Percentiles rank a stretch among this genome's conserved stretches.
phyloP scores from a whole-genome alignment of 2,888 invertebrate species.

The Eremobia ochroleuca region DNA sequence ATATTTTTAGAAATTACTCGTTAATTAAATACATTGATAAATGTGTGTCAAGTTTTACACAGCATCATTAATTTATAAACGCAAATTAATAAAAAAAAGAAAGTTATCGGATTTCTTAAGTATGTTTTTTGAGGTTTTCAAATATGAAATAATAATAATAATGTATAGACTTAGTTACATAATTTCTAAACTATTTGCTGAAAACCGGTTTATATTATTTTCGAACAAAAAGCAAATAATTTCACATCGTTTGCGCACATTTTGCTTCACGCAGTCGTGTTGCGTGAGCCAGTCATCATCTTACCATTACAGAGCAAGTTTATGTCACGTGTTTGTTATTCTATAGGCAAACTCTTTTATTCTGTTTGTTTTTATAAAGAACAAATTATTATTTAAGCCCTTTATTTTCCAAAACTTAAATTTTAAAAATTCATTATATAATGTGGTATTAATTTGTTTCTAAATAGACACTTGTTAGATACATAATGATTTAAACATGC shows the following conservation, averaged over 20 bases:
- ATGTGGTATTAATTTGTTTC: not conserved
- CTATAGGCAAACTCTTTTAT: conserved; percentile 29
- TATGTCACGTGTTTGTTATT: conserved; percentile 40
- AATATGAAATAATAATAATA: not conserved
- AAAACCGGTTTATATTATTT: not conserved
- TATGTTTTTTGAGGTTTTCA: not conserved
- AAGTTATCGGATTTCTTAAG: not conserved
- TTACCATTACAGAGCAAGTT: conserved; percentile 49
- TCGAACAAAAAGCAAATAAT: not conserved
- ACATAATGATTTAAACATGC: not conserved
- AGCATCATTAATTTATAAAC: not conserved
- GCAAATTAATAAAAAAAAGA: not conserved
- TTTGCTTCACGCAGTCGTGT: conserved; percentile 41
- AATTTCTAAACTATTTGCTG: not conserved
- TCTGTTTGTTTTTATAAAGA: not conserved
- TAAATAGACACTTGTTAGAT: not conserved
- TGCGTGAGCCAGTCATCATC: conserved; percentile 50
- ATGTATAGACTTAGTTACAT: not conserved
- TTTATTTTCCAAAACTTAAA: too few species aligned
- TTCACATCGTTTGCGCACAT: conserved; percentile 22
- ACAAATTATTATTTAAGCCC: not conserved
- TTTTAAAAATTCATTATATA: not conserved
- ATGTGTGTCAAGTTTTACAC: not conserved
- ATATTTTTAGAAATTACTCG: not conserved
- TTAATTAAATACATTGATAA: not conserved